Base-by-base conservation (phyloP, 2,888 invertebrate species). In the Diloba caeruleocephala region DNA sequence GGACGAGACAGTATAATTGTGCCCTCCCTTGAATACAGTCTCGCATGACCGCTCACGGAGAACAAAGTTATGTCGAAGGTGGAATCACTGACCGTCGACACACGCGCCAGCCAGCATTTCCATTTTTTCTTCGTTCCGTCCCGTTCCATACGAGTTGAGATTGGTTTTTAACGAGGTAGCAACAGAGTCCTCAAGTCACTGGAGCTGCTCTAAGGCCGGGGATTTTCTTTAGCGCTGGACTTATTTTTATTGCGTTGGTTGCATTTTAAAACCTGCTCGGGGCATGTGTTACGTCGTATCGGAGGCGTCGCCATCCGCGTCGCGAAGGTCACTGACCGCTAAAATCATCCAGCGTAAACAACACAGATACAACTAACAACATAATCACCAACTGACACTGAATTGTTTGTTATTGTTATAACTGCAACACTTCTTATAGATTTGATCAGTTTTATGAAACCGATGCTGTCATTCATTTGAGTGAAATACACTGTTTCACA, bases 261-360 rank as follows among this genome's bases (percentile, higher is more conserved):
- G 79, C 78, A 68, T 72, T 81, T 82, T 76, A 82, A 81, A 86
- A 79, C 82, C 81, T 76, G 84, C 78, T 78, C 54, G 56, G 53
- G 63, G 64, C 67, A 69, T 65, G 75, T 61, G 71, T 76, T 82
- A 74, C 74, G 78, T 60, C 80, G 81, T 82, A 85, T 80, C 73
- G 77, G 56, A 59, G 26, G 39, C 53, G 61, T 38, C 64, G 49
- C 56, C 60, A 73, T 75, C 76, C 83, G 79, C 83, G 84, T 84
- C 84, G 82, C 82, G 85, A 86, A 86, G 91, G 91, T 92, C 89
- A 79, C 81, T 89, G 92, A 90, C 92, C 91, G 85, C 84, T 86
- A 71, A 89, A 90, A 81, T 80, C 84, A 85, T 79, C 82, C 79
- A 78, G 81, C 87, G 88, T 89, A 85, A 87, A 88, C 74, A 81